A percentile compares a stretch with the other conserved stretches of the same genome.
These are phyloP conservation scores for Hydractinia echinata DNA, from an alignment of 30 jellyfish, hydroid and myxozoan genomes.

Conservation along the genomic window DNA sequence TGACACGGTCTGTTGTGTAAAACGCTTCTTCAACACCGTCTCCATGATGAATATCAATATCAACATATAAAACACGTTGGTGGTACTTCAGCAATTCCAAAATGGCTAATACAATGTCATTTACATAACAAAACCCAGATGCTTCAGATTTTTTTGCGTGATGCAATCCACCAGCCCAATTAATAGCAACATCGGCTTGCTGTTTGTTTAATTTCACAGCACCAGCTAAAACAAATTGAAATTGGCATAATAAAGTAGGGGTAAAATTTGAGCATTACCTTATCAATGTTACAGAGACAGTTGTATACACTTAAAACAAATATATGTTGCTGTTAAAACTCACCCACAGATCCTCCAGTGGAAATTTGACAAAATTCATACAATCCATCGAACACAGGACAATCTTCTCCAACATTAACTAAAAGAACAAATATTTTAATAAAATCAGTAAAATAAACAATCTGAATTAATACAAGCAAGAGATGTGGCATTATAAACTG, in stretches of 20 bases:
- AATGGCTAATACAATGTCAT: constrained; percentile 95
- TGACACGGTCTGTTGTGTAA: constrained; percentile 97
- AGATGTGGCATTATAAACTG: too few species aligned
- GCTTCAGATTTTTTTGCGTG: constrained; percentile 99
- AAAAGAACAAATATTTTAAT: background rate
- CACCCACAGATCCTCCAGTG: constrained; percentile 99
- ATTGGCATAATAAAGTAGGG: background rate
- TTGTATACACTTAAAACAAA: background rate
- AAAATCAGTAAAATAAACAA: too few species aligned
- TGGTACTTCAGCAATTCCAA: constrained; percentile 92
- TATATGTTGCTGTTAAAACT: background rate
- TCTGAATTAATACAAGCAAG: too few species aligned
- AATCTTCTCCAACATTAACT: constrained; percentile 99
- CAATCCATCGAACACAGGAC: constrained; percentile 99
- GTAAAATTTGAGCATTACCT: background rate
- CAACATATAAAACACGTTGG: constrained; percentile 91
- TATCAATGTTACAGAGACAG: constrained; percentile 1
- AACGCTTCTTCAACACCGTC: constrained; percentile 99
- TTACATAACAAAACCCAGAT: constrained; percentile 98
- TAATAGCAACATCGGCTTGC: constrained; percentile 90
- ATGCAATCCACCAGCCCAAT: constrained; percentile 99
- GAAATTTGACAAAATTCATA: constrained; percentile 95
- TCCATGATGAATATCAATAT: constrained; percentile 98
- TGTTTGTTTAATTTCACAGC: constrained; percentile 91
- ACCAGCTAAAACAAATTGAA: constrained; percentile 65